Percentiles rank a stretch among this genome's conserved stretches.
These are phyloP conservation scores for Sphecodes monilicornis DNA, from an alignment of 2,888 invertebrate species.

Conservation along the genomic window DNA sequence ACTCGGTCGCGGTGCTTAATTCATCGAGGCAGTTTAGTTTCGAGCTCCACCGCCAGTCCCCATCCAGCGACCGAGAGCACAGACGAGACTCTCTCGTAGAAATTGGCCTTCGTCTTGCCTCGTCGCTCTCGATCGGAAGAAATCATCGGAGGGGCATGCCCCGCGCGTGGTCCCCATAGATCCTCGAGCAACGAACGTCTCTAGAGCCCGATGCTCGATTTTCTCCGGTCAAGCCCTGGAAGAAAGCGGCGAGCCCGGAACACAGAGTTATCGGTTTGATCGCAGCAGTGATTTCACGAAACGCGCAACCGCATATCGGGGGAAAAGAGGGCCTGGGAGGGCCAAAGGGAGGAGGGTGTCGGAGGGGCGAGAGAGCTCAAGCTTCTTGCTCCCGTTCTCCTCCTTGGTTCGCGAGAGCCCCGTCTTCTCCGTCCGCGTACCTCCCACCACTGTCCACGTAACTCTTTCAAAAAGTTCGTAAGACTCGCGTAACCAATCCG, in stretches of 20 bases:
- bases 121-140: background rate
- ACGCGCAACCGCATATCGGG: constrained; percentile 63
- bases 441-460: constrained; percentile 58
- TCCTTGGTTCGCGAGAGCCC: constrained; percentile 42
- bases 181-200: background rate
- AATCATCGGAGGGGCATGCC: no score
- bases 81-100: constrained; percentile 37
- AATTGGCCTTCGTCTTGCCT: constrained; percentile 26
- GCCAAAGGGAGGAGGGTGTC: constrained; percentile 36
- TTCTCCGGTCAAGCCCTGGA: background rate
- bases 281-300: constrained; percentile 54
- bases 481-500: constrained; percentile 77
- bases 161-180: no score
- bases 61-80: constrained; percentile 30
- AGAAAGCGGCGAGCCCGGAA: constrained; percentile 2
- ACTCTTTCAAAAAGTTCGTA: constrained; percentile 70
- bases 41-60: constrained; percentile 41
- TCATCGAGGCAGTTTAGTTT: constrained; percentile 63
- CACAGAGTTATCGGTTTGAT: constrained; percentile 56
- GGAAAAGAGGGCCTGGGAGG: constrained; percentile 49
- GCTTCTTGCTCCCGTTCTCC: constrained; percentile 55
- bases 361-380: background rate
- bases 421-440: constrained; percentile 23
- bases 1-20: constrained; percentile 60
- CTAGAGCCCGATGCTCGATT: background rate